Evolutionary conservation across 2,113 vertebrate species (phyloP), one percentile per base, ranked within the genome.

Genomic region (Megaleporinus macrocephalus): DNA sequence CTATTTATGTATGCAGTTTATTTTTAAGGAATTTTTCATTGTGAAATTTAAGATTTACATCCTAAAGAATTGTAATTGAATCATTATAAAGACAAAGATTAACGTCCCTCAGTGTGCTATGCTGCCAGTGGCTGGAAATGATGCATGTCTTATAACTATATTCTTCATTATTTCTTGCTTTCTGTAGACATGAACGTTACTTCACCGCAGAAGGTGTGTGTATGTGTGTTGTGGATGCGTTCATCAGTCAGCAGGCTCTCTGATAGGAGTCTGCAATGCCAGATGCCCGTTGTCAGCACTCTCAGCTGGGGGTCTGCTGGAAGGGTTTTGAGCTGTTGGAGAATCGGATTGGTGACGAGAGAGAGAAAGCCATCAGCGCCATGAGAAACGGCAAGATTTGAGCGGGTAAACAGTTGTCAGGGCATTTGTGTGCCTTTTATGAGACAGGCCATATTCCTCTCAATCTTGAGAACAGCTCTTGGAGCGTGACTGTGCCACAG

Each of bases 331-430:
- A 26, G 22, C n/a, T 53, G 36, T 59, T 61, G 69, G 24, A 57
- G 61, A 41, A 66, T 9, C 27, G 62, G 76, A 68, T 73, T 74
- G 78, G 13, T 84, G 83, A 76, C 73, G 55, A 53, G 78, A 55
- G 16, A 44, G 49, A 44, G 30, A 68, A 79, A 78, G 69, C 63
- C 11, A 51, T 26, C 63, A 80, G 65, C 55, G 44, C 65, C 69
- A 73, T 53, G 55, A 20, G 75, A 73, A 73, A 78, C 71, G 20
- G n/a, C 24, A 20, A 74, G 57, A 51, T 51, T 27, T 77, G 14
- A n/a, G 16, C 41, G n/a, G 24, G 49, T 49, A 49, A 16, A 49
- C 29, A 51, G 14, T 49, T 33, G 63, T 24, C 16, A 27, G 10
- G 41, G 15, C 61, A 26, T 77, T 41, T 70, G 33, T n/a, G 36